phyloP scores from a whole-genome alignment of 2,797 vertebrate species.

The Buphagus erythrorhynchus region DNA sequence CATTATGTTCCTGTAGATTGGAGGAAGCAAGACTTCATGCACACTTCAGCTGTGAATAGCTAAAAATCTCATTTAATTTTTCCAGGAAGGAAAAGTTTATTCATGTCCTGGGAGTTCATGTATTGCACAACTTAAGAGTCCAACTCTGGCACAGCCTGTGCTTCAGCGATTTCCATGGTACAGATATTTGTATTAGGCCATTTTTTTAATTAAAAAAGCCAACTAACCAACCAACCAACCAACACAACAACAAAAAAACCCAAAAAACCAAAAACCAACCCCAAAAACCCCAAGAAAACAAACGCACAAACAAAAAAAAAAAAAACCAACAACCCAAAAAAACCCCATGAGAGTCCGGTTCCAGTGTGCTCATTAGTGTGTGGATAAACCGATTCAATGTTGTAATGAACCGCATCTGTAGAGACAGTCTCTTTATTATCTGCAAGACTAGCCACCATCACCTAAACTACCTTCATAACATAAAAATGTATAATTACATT shows the following conservation, averaged over 20 bases:
- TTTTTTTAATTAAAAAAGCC: not conserved
- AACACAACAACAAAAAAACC: not conserved
- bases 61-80: not conserved
- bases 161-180: not conserved
- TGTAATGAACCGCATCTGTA: not conserved
- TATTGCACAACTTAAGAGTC: not conserved
- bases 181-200: not conserved
- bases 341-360: not conserved
- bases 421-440: not conserved
- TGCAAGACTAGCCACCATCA: not conserved
- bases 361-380: not conserved
- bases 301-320: rapidly evolving
- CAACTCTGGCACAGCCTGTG: not conserved
- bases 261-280: not conserved
- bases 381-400: not conserved
- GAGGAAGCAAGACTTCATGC: not conserved
- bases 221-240: not conserved
- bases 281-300: not conserved
- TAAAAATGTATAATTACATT: not conserved
- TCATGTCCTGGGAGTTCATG: not conserved
- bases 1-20: not conserved
- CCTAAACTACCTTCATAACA: not conserved
- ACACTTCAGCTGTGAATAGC: not conserved
- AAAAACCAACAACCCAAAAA: not conserved
- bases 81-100: not conserved